Base-by-base conservation (phyloP, 37 sponge, comb jelly and placozoan genomes). In the Haliclona indistincta region DNA sequence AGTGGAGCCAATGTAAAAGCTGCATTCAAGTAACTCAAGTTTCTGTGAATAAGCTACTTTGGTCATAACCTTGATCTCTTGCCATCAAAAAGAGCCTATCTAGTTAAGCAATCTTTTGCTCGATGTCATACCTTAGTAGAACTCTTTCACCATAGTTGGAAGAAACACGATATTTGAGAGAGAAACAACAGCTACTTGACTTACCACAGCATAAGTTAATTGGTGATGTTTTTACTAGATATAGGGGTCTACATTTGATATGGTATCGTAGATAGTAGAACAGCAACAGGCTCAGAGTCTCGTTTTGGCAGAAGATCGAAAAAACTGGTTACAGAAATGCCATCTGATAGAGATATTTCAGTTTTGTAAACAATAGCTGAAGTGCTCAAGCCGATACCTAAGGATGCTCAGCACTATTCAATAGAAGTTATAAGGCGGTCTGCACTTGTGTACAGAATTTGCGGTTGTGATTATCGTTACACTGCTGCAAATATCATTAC, bases 141-240 rank as follows among this genome's bases (percentile, higher is more conserved):
- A 41, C 75, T 74, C n/a, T 74, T 74, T 43, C 75, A 74, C 37
- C 75, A 65, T 20, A 76, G 77, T 53, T 76, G 77, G 77, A 64
- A 64, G 51, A 76, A 76, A 63, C 54, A 32, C 44, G 52, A 49
- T 64, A 76, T 44, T 34, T 76, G 20, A 41, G 77, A 47, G 66
- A 64, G 42, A 76, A 76, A 44, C 77, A 76, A 43, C 51, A 42
- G 49, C 38, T 64, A 76, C 77, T 76, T 49, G 52, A 56, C 13
- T 61, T 74, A 20, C 75, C 75, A 38, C 43, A 74, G 37, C 75
- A 74, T 41, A 74, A 74, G 41, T 26, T 74, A 34, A 56, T 58
- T 28, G 61, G 63, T 22, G 61, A 56, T 39, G 75, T 74, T 26
- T 54, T 39, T n/a, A 74, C 75, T 36, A 32, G 44, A 26, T n/a